Percentiles rank a stretch among this genome's conserved stretches.
These are phyloP conservation scores for Corythornis madagascariensis DNA, from an alignment of 2,113 vertebrate species.

Conservation along the genomic window DNA sequence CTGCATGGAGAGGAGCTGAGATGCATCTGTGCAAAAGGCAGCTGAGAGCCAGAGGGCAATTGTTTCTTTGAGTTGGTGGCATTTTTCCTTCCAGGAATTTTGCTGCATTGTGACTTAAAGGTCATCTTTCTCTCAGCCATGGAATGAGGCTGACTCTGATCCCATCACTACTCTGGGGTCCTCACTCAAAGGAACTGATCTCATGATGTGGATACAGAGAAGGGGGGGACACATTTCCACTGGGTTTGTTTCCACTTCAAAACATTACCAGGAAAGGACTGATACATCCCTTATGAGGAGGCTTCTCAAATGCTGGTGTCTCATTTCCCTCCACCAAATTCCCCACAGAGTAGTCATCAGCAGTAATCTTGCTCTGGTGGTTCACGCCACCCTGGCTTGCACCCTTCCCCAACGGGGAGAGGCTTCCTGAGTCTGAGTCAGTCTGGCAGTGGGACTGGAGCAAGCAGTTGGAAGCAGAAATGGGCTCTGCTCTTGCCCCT, in stretches of 20 bases:
- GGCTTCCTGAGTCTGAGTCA: slow-evolving; percentile 38
- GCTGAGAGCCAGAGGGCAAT: background rate
- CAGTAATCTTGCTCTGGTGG: background rate
- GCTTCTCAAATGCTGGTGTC: background rate
- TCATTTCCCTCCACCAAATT: background rate
- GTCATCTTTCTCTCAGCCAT: background rate
- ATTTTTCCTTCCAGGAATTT: slow-evolving; percentile 41
- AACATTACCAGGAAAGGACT: background rate
- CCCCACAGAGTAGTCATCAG: background rate
- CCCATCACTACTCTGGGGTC: background rate
- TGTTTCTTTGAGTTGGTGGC: background rate
- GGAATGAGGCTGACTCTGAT: background rate
- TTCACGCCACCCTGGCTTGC: background rate
- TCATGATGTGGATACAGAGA: background rate
- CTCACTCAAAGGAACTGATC: background rate
- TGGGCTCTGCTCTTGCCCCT: accelerated
- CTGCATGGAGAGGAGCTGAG: background rate
- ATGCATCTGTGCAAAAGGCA: background rate
- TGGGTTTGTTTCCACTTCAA: background rate
- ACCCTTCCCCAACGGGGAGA: background rate
- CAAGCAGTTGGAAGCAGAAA: background rate
- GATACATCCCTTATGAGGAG: background rate
- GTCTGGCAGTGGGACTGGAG: background rate
- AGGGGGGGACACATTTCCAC: background rate
- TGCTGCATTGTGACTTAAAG: background rate